Base-by-base conservation (phyloP, 2,888 invertebrate genomes). In the Boloria selene region DNA sequence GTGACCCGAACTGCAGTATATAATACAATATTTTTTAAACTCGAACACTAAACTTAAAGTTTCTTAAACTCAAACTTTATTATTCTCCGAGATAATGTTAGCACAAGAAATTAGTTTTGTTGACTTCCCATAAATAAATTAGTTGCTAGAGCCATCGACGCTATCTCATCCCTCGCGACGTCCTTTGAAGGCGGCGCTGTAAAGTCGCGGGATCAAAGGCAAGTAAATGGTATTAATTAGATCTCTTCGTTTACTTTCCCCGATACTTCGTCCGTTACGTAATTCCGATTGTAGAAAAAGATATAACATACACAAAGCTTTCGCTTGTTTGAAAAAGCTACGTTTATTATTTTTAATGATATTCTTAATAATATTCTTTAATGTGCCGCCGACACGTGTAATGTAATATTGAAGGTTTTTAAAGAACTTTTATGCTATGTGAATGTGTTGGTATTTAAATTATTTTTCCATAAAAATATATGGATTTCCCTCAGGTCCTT, bases 201-300 rank as follows among this genome's bases (percentile, higher is more conserved):
- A 58, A 63, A 64, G 65, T 65, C 63, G 44, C 31, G 22, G 60
- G 75, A 81, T 82, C 83, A 81, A 82, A 79, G 79, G 73, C 64
- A 47, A 51, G 70, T 73, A 75, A 79, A 82, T 80, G 78, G 80
- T 78, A 83, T 78, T 80, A 83, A 82, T 82, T 79, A 81, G 75
- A 76, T 74, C 70, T 68, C 54, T 50, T 64, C 61, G 67, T 56
- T 65, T 69, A 61, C 65, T 65, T 59, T 59, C 42, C 63, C 53
- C 59, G 31, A 63, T 63, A 62, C 53, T 67, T 42, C 62, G 38
- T 49, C 62, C 54, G 51, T 45, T 61, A 59, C 68, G 60, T 67
- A 68, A 71, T 52, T 45, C 42, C 55, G 55, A 62, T 55, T 55
- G 55, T 49, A 62, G 17, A 14, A 50, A 62, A 55, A 55, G 22